Evolutionary conservation across 2,113 vertebrate genomes (phyloP).

Genomic region (Marmota monax): DNA sequence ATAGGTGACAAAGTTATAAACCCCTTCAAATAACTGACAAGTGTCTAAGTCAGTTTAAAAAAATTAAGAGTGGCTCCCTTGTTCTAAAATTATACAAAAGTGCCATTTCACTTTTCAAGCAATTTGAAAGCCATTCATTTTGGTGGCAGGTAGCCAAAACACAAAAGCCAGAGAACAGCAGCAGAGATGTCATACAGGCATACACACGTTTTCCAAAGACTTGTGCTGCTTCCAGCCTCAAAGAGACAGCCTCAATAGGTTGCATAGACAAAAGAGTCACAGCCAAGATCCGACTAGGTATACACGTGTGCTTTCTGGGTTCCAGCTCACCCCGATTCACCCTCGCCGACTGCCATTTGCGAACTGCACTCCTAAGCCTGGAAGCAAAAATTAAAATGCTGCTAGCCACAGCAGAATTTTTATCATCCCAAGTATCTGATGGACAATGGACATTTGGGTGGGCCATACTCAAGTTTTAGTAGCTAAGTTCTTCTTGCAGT

Average conservation of each 20-base stretch:
- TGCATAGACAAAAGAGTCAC: conserved; percentile 40
- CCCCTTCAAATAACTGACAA: conserved; percentile 79
- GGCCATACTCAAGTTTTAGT: background rate
- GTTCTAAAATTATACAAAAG: conserved; percentile 82
- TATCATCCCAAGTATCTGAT: background rate
- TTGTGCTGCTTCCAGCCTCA: conserved; percentile 47
- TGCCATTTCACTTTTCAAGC: conserved; percentile 79
- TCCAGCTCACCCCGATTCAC: background rate
- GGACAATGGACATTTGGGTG: background rate
- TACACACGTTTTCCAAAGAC: conserved; percentile 57
- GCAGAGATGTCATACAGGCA: conserved; percentile 58
- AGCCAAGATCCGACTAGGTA: background rate
- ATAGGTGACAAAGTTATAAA: conserved; percentile 75
- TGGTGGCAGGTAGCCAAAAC: conserved; percentile 82
- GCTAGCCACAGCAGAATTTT: background rate
- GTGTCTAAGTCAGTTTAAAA: conserved; percentile 80
- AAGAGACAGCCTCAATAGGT: conserved; percentile 7
- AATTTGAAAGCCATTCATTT: conserved; percentile 82
- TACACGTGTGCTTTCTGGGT: fast-evolving
- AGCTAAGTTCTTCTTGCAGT: background rate
- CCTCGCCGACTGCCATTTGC: background rate
- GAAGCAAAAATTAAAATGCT: background rate
- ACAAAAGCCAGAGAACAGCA: conserved; percentile 71
- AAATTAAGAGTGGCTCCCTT: conserved; percentile 80
- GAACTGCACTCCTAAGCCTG: background rate